Evolutionary conservation across 1,140 invertebrate species (phyloP).

Genomic region (Chrysopa pallens): DNA sequence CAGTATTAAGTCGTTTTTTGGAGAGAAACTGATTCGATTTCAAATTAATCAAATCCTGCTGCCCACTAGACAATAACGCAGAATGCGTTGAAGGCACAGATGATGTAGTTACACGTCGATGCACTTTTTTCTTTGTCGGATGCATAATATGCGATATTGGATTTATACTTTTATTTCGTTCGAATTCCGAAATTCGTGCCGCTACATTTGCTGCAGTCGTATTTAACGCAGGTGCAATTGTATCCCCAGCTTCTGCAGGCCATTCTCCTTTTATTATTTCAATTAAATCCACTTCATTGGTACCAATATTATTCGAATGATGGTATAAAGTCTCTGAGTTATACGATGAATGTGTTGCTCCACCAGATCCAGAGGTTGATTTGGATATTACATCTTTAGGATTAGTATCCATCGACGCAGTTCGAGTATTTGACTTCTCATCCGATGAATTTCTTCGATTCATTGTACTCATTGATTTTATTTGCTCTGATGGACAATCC

Average conservation of each 20-base stretch:
- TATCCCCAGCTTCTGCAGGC: conserved; percentile 8
- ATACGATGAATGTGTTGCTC: neutral
- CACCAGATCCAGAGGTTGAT: neutral
- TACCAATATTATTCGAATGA: neutral
- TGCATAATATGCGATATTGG: conserved; percentile 13
- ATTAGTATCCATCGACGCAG: too few relatives aligned
- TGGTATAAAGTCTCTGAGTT: conserved; percentile 2
- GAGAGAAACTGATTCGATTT: too few relatives aligned
- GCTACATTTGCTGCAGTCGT: neutral
- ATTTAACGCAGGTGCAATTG: neutral
- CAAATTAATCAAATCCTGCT: too few relatives aligned
- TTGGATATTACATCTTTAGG: too few relatives aligned
- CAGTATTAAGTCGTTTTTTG: too few relatives aligned
- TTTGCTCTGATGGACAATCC: too few relatives aligned
- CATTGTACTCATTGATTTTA: too few relatives aligned
- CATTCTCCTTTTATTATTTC: conserved; percentile 3
- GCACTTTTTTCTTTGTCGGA: conserved; percentile 6
- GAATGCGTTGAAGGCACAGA: too few relatives aligned
- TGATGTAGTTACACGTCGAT: too few relatives aligned
- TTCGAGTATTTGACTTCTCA: too few relatives aligned
- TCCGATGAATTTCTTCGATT: too few relatives aligned
- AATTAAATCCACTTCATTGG: neutral
- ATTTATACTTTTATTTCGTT: conserved; percentile 15
- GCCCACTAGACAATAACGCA: too few relatives aligned
- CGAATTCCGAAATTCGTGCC: neutral